Evolutionary conservation across 2,888 invertebrate species (phyloP), one percentile per base, ranked within the genome.

Genomic region (Girardia tigrina): DNA sequence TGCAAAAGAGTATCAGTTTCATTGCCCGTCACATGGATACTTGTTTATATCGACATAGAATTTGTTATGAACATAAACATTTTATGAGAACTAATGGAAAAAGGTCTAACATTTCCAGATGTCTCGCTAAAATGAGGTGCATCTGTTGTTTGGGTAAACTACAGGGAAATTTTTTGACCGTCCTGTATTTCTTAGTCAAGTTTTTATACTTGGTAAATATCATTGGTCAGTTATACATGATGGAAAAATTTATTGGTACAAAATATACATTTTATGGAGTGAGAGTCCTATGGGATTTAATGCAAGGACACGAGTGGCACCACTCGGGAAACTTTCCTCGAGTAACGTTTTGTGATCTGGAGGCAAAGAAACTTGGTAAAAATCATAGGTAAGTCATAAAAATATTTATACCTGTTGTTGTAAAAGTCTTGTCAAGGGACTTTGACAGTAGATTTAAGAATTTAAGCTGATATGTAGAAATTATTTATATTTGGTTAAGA

Each of bases 221-320:
- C 27, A 80, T 85, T n/a, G 83, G 83, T 23, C 85, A 86, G 79
- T 81, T 86, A 76, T 84, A 85, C 79, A 79, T 85, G 78, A 81
- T 86, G 78, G 85, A 86, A 79, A 81, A 82, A 76, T 86, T 86
- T 79, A 81, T 86, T 71, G 85, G 85, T 71, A 80, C 81, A 28
- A 81, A 82, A 28, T 83, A 81, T 78, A 81, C 82, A 78, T 73
- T 83, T 36, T 83, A 82, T 80, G 86, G 86, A 71, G 82, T 84
- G 71, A 82, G 85, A 78, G 85, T 86, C 16, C 79, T 86, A 23
- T 82, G 83, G 76, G 85, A 85, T 77, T 79, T 86, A 70, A 80
- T 84, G 27, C 81, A 81, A 75, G 85, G 84, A 8, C 79, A 80
- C 20, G 81, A 82, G 75, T 82, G 82, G 82, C 78, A 80, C 0